These are phyloP conservation scores for Villa cingulata DNA, from an alignment of 2,888 invertebrate genomes.

Conservation along the genomic window DNA sequence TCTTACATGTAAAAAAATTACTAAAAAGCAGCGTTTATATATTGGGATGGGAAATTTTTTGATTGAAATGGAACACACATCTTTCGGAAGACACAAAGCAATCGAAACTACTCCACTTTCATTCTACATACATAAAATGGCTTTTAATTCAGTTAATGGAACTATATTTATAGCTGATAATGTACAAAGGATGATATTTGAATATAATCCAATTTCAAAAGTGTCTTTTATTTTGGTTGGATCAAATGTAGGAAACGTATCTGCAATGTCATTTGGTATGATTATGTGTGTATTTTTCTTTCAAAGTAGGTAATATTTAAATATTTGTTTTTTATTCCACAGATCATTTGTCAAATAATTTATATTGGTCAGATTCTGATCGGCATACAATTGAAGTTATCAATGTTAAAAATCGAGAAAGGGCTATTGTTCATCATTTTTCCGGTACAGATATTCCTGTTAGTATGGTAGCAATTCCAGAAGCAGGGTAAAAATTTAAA, in stretches of 20 bases:
- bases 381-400: conserved; percentile 50
- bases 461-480: conserved; percentile 48
- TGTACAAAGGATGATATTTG: conserved; percentile 34
- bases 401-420: conserved; percentile 44
- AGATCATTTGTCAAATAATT: conserved; percentile 57
- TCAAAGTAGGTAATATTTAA: not conserved
- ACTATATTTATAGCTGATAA: conserved; percentile 41
- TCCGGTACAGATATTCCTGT: conserved; percentile 47
- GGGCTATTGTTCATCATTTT: conserved; percentile 46
- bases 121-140: conserved; percentile 48
- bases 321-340: conserved; percentile 14
- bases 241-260: conserved; percentile 38
- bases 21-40: conserved; percentile 28
- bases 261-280: conserved; percentile 46
- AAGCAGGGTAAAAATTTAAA: conserved; percentile 23
- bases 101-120: conserved; percentile 37
- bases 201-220: conserved; percentile 28
- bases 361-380: conserved; percentile 58
- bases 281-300: not conserved
- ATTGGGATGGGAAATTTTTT: conserved; percentile 45
- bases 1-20: conserved; percentile 43
- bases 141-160: conserved; percentile 47
- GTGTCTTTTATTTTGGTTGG: conserved; percentile 26
- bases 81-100: conserved; percentile 50
- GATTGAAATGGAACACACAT: conserved; percentile 48